phyloP scores from a whole-genome alignment of 1,140 invertebrate genomes.

The Drosophila lacertosa region DNA sequence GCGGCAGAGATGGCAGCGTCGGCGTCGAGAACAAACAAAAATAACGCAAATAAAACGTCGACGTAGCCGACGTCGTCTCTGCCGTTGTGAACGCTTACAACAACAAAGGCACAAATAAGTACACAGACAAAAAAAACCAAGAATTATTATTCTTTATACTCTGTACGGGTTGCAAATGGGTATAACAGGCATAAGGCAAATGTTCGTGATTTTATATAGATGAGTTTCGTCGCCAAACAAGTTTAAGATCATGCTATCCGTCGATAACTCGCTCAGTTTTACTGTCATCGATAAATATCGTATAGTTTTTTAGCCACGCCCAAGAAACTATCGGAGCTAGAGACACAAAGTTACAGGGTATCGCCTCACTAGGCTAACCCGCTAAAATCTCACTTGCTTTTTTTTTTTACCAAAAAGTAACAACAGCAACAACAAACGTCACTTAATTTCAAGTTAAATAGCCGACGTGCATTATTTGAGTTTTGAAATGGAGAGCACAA shows the following conservation, averaged over 20 bases:
- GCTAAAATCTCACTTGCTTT: not conserved
- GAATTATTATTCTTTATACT: not conserved
- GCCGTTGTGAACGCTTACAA: conserved; percentile 18
- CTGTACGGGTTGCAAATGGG: no score
- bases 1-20: conserved; percentile 10
- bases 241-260: no score
- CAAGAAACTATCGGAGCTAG: no score
- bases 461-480: conserved; percentile 79
- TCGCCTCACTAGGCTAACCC: no score
- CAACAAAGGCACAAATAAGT: conserved; percentile 43
- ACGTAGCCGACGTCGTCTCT: conserved; percentile 39
- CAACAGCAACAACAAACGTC: conserved; percentile 72
- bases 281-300: no score
- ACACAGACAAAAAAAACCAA: conserved; percentile 41
- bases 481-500: conserved; percentile 80
- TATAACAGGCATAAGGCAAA: no score
- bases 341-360: no score
- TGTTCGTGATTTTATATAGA: no score
- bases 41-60: conserved; percentile 78
- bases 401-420: conserved; percentile 47
- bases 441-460: conserved; percentile 81
- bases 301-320: no score
- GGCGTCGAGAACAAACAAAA: conserved; percentile 74
- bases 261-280: no score
- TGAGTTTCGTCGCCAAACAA: no score